Base-by-base conservation (phyloP, 1,140 invertebrate genomes). In the Drosophila truncata region DNA sequence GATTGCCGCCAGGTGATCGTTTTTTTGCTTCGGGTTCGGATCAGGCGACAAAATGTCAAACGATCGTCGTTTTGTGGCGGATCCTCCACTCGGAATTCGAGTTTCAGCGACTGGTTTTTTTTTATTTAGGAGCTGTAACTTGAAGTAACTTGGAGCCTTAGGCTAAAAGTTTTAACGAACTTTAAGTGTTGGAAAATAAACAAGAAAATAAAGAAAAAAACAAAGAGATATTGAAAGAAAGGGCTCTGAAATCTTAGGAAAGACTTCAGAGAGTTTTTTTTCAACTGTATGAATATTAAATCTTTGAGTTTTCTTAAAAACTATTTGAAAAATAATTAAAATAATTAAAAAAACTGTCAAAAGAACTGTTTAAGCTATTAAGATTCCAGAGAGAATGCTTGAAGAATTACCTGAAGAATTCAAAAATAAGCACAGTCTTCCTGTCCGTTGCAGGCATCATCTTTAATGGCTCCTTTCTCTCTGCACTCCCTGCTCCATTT, bases 11-110 rank as follows among this genome's bases (percentile, higher is more conserved):
- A 13, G 64, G 35, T 31, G 62, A 33, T 70, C 67, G 67, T 67
- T 37, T 67, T 37, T 20, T 31, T 20, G 25, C 9, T 23, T 52
- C 44, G 46, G n/a, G 44, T 18, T 52, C 57, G 60, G 52, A 27
- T 18, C 66, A 87, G 80, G 84, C 77, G 76, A 83, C 72, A 80
- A 88, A 88, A 87, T 88, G 84, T 87, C 84, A 87, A 88, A 78
- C 69, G 77, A 63, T 77, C 77, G 59, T 66, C 58, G 73, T 33
- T 31, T 18, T 27, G 18, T 27, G n/a, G 29, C 41, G 47, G 39
- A 81, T 81, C 77, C 81, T 80, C 77, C 49, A 47, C 47, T 71
- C 20, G 42, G 50, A 58, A 66, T 78, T 78, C 78, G 52, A 59
- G 63, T 61, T 73, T 27, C 8, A 7, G 33, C 41, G 76, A 83